Evolutionary conservation across 2,888 invertebrate genomes (phyloP).

Genomic region (Amphipoea lucens): DNA sequence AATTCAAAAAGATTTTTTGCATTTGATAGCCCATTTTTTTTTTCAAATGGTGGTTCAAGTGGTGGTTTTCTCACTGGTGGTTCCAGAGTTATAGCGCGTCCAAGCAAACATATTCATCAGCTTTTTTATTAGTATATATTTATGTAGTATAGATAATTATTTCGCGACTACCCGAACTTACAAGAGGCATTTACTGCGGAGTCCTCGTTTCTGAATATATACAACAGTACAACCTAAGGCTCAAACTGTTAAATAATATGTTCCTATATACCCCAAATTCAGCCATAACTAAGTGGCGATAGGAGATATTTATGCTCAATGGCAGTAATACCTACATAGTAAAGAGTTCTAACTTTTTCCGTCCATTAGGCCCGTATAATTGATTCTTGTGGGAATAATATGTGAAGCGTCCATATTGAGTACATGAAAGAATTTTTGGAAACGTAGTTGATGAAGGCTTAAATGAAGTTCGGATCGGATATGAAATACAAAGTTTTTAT

Average conservation of each 20-base stretch:
- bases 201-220: neutral
- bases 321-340: neutral
- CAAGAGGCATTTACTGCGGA: neutral
- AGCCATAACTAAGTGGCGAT: neutral
- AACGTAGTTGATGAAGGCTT: neutral
- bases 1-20: no score
- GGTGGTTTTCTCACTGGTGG: no score
- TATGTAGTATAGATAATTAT: neutral
- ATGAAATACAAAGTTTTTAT: neutral
- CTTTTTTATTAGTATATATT: no score
- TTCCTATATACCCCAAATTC: neutral
- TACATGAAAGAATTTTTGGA: neutral
- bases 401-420: neutral
- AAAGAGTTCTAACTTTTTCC: neutral
- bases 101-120: no score
- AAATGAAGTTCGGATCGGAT: neutral
- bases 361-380: slow-evolving; percentile 14
- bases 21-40: no score
- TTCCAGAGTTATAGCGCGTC: no score
- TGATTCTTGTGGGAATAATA: slow-evolving; percentile 24
- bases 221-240: no score
- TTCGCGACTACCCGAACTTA: neutral
- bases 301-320: slow-evolving; percentile 3
- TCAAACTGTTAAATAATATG: neutral
- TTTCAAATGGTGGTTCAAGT: no score